These are phyloP conservation scores for Dynastes grantii DNA, from an alignment of 2,888 invertebrate species.

Conservation along the genomic window DNA sequence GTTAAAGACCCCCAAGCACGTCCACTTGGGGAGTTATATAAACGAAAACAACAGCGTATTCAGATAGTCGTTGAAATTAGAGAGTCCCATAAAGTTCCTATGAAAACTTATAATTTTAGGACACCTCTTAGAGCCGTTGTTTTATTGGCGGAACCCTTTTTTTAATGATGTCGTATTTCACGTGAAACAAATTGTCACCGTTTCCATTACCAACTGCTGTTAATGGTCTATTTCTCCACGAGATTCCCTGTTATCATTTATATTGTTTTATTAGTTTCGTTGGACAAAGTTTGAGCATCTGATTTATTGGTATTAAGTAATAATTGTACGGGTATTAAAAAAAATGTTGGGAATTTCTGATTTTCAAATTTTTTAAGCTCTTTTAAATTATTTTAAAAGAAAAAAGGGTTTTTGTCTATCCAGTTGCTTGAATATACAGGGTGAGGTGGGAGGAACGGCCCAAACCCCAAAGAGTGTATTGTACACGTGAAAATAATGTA, in stretches of 20 bases:
- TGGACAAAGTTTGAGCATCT: constrained; percentile 4
- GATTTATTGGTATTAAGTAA: background rate
- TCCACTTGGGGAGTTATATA: background rate
- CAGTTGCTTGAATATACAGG: too few relatives aligned
- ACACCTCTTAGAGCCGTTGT: constrained; percentile 1
- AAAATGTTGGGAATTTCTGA: too few relatives aligned
- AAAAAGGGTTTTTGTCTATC: too few relatives aligned
- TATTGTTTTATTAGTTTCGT: constrained; percentile 3
- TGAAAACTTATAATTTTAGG: constrained; percentile 12
- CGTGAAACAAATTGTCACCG: constrained; percentile 20
- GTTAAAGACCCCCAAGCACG: background rate
- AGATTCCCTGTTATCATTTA: background rate
- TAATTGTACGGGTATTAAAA: too few relatives aligned
- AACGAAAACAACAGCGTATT: constrained; percentile 14
- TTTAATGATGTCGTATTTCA: constrained; percentile 20
- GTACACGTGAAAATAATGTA: too few relatives aligned
- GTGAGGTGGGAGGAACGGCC: too few relatives aligned
- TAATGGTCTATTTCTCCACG: constrained; percentile 14
- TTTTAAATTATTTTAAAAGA: too few relatives aligned
- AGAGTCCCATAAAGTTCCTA: constrained; percentile 10
- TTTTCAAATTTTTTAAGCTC: too few relatives aligned
- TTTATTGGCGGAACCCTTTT: constrained; percentile 5
- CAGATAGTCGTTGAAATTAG: constrained; percentile 14
- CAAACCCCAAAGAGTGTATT: too few relatives aligned
- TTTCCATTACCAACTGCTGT: constrained; percentile 19